Conservation (phyloP, 2,113 vertebrate species). For the Tauraco erythrolophus region DNA sequence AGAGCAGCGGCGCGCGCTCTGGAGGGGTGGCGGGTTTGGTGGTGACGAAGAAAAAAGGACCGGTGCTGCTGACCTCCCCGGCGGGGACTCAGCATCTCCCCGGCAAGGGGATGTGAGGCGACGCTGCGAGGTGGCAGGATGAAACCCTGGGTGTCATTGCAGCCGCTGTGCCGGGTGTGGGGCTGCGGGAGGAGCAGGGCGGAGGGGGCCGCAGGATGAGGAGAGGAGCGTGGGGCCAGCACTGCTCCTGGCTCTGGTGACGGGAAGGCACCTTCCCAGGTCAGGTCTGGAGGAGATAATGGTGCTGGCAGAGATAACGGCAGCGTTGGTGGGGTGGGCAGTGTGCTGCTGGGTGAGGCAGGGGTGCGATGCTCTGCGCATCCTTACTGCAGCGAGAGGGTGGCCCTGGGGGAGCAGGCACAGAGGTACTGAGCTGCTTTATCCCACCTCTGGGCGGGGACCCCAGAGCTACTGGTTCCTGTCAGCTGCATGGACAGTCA, state of each 20-base stretch:
- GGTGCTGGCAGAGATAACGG: background rate
- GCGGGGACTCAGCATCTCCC: background rate
- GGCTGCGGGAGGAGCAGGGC: background rate
- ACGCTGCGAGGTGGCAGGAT: background rate
- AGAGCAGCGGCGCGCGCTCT: rapidly evolving
- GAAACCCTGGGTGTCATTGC: background rate
- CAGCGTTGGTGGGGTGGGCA: background rate
- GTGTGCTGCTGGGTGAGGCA: background rate
- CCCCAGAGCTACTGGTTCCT: background rate
- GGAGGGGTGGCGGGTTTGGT: background rate
- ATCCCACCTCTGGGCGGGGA: background rate
- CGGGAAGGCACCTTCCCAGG: background rate
- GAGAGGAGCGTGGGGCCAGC: background rate
- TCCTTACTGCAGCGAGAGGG: background rate
- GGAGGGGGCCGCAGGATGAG: background rate
- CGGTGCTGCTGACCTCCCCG: background rate
- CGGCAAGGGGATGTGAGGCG: background rate
- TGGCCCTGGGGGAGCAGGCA: background rate
- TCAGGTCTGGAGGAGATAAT: background rate
- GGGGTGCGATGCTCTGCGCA: background rate
- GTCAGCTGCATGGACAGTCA: background rate
- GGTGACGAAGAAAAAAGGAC: background rate
- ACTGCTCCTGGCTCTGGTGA: background rate
- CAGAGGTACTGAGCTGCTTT: background rate
- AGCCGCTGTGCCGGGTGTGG: background rate